phyloP scores from a whole-genome alignment of 2,113 vertebrate genomes.

The Sceloporus tristichus region DNA sequence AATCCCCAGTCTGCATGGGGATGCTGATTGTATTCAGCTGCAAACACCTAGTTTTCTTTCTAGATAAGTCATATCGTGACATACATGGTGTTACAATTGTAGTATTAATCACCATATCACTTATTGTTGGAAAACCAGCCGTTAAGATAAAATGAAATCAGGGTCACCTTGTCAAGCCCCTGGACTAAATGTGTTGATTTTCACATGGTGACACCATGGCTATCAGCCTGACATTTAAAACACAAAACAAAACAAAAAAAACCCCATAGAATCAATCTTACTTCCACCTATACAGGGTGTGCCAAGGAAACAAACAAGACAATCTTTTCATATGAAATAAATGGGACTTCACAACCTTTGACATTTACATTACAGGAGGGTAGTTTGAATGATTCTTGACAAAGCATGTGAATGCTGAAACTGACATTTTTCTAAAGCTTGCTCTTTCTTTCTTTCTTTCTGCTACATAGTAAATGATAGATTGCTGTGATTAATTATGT shows the following conservation, averaged over 20 bases:
- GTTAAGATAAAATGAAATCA: constrained; percentile 32
- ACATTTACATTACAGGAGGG: constrained; percentile 2
- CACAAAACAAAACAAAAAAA: constrained; percentile 54
- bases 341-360: constrained; percentile 1
- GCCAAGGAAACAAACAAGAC: background rate
- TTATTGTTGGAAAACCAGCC: constrained; percentile 45
- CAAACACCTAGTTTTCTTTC: background rate
- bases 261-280: background rate
- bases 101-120: constrained; percentile 14
- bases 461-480: background rate
- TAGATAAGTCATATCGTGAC: constrained; percentile 24
- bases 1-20: background rate
- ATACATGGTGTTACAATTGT: background rate
- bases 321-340: constrained; percentile 18
- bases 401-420: constrained; percentile 1
- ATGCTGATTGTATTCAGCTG: background rate
- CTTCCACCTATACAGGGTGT: background rate
- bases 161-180: constrained; percentile 24
- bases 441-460: background rate
- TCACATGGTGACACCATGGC: constrained; percentile 70
- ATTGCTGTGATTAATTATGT: background rate
- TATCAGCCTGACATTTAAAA: constrained; percentile 51
- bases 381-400: constrained; percentile 41
- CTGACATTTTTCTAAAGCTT: background rate
- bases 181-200: constrained; percentile 72